Evolutionary conservation across 2,888 invertebrate genomes (phyloP).

Genomic region (Eristalis tenax): DNA sequence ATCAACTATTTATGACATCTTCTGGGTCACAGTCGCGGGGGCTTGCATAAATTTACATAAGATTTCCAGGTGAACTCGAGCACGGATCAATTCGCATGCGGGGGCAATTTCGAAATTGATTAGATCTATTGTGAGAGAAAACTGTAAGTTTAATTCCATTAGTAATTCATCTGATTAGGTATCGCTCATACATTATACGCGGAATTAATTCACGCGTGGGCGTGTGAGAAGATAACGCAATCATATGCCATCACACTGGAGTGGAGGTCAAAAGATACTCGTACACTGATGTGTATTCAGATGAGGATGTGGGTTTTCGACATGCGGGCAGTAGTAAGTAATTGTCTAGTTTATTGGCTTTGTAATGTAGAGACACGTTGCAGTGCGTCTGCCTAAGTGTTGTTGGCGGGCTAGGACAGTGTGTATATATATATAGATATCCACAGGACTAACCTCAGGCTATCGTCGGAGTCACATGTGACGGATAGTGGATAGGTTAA

Average conservation of each 20-base stretch:
- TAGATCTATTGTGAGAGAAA: constrained; percentile 44
- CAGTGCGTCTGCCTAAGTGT: neutral
- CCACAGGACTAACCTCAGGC: too few relatives aligned
- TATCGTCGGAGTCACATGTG: too few relatives aligned
- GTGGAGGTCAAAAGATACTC: neutral
- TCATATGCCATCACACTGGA: neutral
- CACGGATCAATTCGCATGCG: neutral
- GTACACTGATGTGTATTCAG: neutral
- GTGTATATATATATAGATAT: too few relatives aligned
- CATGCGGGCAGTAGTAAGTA: constrained; percentile 21
- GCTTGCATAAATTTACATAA: constrained; percentile 6
- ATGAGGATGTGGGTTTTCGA: neutral
- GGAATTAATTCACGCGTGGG: constrained; percentile 22
- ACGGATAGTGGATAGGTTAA: neutral
- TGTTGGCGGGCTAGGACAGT: neutral
- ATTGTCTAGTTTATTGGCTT: constrained; percentile 17
- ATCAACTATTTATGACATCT: constrained; percentile 29
- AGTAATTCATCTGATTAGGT: constrained; percentile 44
- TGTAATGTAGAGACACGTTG: neutral
- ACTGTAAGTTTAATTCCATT: constrained; percentile 53
- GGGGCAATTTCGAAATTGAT: constrained; percentile 26
- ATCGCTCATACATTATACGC: constrained; percentile 2
- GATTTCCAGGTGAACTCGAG: neutral
- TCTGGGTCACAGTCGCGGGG: neutral
- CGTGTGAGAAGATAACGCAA: neutral